These are phyloP conservation scores for Sthenelais limicola DNA, from an alignment of 2,888 invertebrate genomes.

Conservation along the genomic window DNA sequence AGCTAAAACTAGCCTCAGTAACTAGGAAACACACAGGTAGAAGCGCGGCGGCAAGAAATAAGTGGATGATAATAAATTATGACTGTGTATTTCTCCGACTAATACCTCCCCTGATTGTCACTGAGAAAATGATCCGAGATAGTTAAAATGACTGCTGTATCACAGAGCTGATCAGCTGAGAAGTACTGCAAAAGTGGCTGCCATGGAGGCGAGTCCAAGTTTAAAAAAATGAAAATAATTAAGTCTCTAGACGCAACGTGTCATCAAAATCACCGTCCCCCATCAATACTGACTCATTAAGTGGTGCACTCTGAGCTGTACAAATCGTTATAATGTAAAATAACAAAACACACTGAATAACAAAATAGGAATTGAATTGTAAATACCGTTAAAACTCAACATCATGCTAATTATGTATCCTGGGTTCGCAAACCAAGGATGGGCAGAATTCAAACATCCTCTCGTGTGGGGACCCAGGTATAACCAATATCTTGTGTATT, in stretches of 20 bases:
- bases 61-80: too few relatives aligned
- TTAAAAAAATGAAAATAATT: slow-evolving; percentile 11
- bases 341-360: slow-evolving; percentile 38
- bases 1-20: too few relatives aligned
- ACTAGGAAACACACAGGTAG: too few relatives aligned
- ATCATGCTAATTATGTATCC: not conserved
- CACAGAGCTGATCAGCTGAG: slow-evolving; percentile 11
- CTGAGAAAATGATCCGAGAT: too few relatives aligned
- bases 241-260: slow-evolving; percentile 20
- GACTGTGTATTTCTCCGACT: too few relatives aligned
- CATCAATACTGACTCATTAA: slow-evolving; percentile 24
- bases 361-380: slow-evolving; percentile 32
- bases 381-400: slow-evolving; percentile 38
- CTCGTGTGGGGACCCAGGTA: slow-evolving; percentile 24
- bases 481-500: slow-evolving; percentile 9
- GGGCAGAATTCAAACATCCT: not conserved
- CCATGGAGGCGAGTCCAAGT: slow-evolving; percentile 13
- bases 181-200: slow-evolving; percentile 14
- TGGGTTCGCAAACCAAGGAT: not conserved
- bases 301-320: not conserved
- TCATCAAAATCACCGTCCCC: too few relatives aligned
- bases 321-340: slow-evolving; percentile 35
- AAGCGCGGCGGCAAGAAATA: too few relatives aligned
- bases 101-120: too few relatives aligned
- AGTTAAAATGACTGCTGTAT: too few relatives aligned